A percentile compares a stretch with the other conserved stretches of the same genome.
These are phyloP conservation scores for Haliaeetus leucogaster DNA, from an alignment of 2,113 vertebrate species.

Conservation along the genomic window DNA sequence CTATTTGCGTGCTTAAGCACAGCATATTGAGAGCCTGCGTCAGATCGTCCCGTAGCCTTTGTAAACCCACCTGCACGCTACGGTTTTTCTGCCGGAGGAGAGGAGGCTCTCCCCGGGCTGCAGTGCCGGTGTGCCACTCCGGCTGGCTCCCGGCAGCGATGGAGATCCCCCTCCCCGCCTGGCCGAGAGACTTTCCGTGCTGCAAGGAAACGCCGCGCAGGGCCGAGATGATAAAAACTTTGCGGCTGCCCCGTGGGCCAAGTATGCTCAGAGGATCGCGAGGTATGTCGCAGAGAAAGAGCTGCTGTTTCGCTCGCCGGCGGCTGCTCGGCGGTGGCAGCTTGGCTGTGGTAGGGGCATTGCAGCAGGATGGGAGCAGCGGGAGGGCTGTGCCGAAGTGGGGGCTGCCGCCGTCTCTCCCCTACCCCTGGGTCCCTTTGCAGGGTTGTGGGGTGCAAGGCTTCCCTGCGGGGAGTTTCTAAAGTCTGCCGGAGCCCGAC, in stretches of 20 bases:
- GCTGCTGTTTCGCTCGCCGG: not conserved
- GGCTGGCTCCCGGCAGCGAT: accelerated
- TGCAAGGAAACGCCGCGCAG: not conserved
- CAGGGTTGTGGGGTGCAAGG: not conserved
- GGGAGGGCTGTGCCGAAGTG: accelerated
- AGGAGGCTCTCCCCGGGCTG: not conserved
- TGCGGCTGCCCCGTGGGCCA: not conserved
- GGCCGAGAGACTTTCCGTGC: not conserved
- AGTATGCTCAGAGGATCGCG: not conserved
- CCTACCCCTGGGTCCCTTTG: not conserved
- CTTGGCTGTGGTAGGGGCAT: accelerated
- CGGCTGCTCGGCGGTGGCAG: not conserved
- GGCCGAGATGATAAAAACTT: not conserved
- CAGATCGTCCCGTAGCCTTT: accelerated
- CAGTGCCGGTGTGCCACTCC: not conserved
- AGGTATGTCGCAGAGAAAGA: not conserved
- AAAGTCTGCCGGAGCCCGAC: not conserved
- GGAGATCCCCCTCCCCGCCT: not conserved
- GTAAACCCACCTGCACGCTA: not conserved
- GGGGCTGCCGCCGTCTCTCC: not conserved
- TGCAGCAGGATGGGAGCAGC: not conserved
- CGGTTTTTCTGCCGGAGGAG: not conserved
- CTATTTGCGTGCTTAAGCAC: not conserved
- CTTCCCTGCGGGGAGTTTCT: not conserved
- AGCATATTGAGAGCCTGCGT: not conserved